Evolutionary conservation across 2,888 invertebrate species (phyloP), one percentile per base, ranked within the genome.

Genomic region (Lissocephala sabroskyi): DNA sequence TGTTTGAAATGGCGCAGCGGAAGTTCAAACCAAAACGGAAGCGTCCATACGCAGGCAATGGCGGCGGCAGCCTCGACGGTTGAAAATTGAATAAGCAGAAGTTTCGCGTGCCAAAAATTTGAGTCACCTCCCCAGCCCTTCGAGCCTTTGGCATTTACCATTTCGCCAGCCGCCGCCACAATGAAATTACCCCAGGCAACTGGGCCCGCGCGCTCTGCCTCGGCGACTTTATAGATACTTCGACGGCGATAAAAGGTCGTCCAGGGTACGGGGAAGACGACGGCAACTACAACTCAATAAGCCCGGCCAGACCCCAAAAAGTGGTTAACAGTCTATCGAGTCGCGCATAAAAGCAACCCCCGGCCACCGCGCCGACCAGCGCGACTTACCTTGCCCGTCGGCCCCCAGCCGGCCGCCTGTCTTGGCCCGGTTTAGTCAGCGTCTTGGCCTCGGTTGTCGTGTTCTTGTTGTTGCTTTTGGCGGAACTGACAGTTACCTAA

Each of bases 401-500:
- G n/a, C n/a, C n/a, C n/a, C n/a, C n/a, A n/a, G n/a, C n/a, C n/a
- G n/a, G n/a, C n/a, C n/a, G n/a, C n/a, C n/a, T n/a, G n/a, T n/a
- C n/a, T n/a, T n/a, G n/a, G n/a, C n/a, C n/a, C n/a, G n/a, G n/a
- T n/a, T n/a, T n/a, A n/a, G n/a, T n/a, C n/a, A n/a, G n/a, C n/a
- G n/a, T n/a, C n/a, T n/a, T n/a, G n/a, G n/a, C n/a, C n/a, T n/a
- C n/a, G n/a, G n/a, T n/a, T n/a, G n/a, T n/a, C n/a, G n/a, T n/a
- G n/a, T n/a, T n/a, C n/a, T n/a, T n/a, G n/a, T n/a, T n/a, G 46
- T 56, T 59, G 40, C 45, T 41, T 46, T n/a, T 56, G 60, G 52
- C 64, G 57, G 77, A 74, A 66, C 80, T 79, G 79, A 70, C 78
- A 71, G 71, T 77, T 71, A 77, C 71, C 73, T 73, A 78, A 78